Base-by-base conservation (phyloP, 2,113 vertebrate species). In the Cyphotilapia sp. region DNA sequence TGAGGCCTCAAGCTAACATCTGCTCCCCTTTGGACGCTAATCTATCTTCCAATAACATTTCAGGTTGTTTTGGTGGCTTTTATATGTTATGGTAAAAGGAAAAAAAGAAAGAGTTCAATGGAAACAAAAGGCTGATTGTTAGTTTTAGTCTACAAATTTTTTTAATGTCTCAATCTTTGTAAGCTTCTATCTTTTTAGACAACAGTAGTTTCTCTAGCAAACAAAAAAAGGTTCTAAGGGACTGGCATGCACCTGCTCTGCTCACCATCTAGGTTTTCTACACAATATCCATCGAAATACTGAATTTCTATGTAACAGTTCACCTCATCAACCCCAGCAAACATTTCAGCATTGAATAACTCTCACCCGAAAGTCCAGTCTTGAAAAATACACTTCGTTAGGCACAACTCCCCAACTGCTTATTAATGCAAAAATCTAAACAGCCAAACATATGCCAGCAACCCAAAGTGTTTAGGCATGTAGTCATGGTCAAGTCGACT, bases 1-100 rank as follows among this genome's bases (percentile, higher is more conserved):
- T 92, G 85, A 92, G 89, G 89, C 89, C 83, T 87, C 69, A 31
- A 91, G 91, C 89, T 83, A 94, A 94, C 95, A 95, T 94, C 94
- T 95, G 94, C 93, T 93, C 86, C 82, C 87, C 81, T 85, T 88
- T 81, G 90, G 53, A 88, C 56, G 47, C 88, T 76, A 61, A 54
- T 93, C 93, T 90, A 86, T 94, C 90, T 92, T 89, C 78, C 82
- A 53, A 35, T 66, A 88, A 85, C 59, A 87, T 87, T 81, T 85
- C 54, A 84, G 74, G 45, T 86, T 87, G 38, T 83, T 69, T 87
- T 66, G 31, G 45, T 45, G n/a, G 12, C 42, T 85, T 82, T 90
- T 45, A 89, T 63, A 69, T 47, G 56, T 17, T 82, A 29, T 29
- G 35, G 29, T 7, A 53, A 80, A 83, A 76, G 8, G 53, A 61